phyloP scores from a whole-genome alignment of 2,888 invertebrate species.

The Brassicogethes aeneus region DNA sequence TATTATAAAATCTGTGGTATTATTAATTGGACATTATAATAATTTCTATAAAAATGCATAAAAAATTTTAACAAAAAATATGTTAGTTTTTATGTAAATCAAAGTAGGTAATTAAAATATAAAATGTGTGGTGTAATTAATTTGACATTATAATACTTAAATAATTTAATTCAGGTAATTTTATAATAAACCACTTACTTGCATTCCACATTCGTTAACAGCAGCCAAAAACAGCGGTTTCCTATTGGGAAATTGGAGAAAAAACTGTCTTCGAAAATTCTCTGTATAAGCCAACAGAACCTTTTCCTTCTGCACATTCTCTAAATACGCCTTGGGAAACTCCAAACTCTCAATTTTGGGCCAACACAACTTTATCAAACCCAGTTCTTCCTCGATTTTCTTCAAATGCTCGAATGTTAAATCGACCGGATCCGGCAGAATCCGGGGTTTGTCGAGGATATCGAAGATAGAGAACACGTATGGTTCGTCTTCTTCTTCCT shows the following conservation, averaged over 20 bases:
- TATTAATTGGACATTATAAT: no score
- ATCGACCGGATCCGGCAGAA: slow-evolving; percentile 29
- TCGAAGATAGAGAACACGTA: slow-evolving; percentile 29
- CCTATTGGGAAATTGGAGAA: slow-evolving; percentile 48
- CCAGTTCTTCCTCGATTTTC: slow-evolving; percentile 50
- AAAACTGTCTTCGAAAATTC: slow-evolving; percentile 67
- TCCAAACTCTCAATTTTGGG: slow-evolving; percentile 48
- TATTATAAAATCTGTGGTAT: no score
- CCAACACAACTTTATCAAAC: slow-evolving; percentile 57
- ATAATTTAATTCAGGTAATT: no score
- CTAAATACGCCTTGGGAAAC: slow-evolving; percentile 58
- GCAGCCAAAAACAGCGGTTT: slow-evolving; percentile 61
- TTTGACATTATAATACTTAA: no score
- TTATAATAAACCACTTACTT: no score
- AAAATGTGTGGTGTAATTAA: no score
- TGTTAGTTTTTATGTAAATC: no score
- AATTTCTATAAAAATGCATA: no score
- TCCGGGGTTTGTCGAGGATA: slow-evolving; percentile 31
- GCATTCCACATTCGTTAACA: slow-evolving; percentile 68
- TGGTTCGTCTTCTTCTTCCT: slow-evolving; percentile 16
- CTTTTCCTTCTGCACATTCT: slow-evolving; percentile 60
- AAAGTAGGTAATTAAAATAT: no score
- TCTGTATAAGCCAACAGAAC: slow-evolving; percentile 64
- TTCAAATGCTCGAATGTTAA: slow-evolving; percentile 47
- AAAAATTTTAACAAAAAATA: no score